Base-by-base conservation (phyloP, 2,797 vertebrate genomes). In the Erethizon dorsatum region DNA sequence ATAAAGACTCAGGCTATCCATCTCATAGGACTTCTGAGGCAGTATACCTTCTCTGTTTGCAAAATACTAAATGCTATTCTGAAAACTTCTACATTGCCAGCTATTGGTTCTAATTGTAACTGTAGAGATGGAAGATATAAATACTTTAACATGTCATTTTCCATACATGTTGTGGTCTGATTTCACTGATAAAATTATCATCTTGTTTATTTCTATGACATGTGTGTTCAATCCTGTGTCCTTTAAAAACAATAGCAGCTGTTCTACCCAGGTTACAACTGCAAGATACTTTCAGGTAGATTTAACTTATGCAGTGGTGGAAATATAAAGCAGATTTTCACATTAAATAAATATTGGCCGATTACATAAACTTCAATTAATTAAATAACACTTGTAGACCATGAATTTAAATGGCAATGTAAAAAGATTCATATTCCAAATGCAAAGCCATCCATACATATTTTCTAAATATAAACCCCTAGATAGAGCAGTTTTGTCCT, bases 61-160 rank as follows among this genome's bases (percentile, higher is more conserved):
- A 79, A 87, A 94, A n/a, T 14, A 11, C 17, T 91, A 54, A 88
- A 41, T 87, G 31, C 8, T 84, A 1, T 69, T 45, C 17, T 85
- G 54, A 92, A 52, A 18, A 59, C n/a, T n/a, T 83, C 50, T 86
- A 15, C 13, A 82, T 88, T 93, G 86, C 52, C 77, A 63, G 4
- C 52, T 75, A 56, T 37, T 93, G 83, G 47, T 69, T 94, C 92
- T 91, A 92, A 93, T 45, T 96, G 50, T 57, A 79, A 69, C 12
- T 84, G 69, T 33, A 80, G 41, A 82, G 69, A 87, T 73, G 18
- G 56, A 85, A 95, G 79, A 71, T 65, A 47, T 31, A 63, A 88
- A 67, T 78, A 56, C 14, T 85, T 73, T 83, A 84, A 78, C 6
- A 24, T 28, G 65, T 61, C 37, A 82, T 61, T 83, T 90, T 84